Evolutionary conservation across 2,113 vertebrate genomes (phyloP).

Genomic region (Capricornis sumatraensis): DNA sequence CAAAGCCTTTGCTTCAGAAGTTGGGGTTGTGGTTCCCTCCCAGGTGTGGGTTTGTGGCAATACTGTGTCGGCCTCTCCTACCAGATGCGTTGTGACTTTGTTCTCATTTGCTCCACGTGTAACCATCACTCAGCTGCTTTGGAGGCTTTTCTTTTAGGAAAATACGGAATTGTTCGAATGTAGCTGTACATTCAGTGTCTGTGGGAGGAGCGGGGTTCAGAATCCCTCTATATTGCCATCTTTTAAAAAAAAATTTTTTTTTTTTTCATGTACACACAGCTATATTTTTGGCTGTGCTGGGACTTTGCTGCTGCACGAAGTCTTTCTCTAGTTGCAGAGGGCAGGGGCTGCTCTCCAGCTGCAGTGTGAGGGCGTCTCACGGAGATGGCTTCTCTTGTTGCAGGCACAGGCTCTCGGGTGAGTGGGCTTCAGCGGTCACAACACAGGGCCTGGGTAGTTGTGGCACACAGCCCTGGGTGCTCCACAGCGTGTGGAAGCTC

Average conservation of each 20-base stretch:
- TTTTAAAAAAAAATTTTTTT: background rate
- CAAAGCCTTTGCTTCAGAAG: too few species aligned
- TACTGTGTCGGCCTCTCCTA: background rate
- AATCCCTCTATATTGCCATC: background rate
- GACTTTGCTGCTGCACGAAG: background rate
- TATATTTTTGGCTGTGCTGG: background rate
- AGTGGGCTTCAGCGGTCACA: background rate
- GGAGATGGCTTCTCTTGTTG: background rate
- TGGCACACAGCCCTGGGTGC: background rate
- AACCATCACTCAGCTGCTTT: background rate
- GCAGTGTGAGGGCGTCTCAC: background rate
- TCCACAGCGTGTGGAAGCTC: background rate
- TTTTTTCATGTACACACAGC: background rate
- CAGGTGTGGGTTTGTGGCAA: background rate
- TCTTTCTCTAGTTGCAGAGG: background rate
- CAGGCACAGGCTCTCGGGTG: background rate
- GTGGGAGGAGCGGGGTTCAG: background rate
- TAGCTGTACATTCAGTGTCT: background rate
- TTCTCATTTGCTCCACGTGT: background rate
- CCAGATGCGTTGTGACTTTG: background rate
- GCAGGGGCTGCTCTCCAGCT: background rate
- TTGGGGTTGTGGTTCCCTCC: background rate
- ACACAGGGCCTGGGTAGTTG: fast-evolving
- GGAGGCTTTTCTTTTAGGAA: background rate
- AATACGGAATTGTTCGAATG: fast-evolving